Conservation (phyloP, 2,797 vertebrate species). For the Cyclura pinguis region DNA sequence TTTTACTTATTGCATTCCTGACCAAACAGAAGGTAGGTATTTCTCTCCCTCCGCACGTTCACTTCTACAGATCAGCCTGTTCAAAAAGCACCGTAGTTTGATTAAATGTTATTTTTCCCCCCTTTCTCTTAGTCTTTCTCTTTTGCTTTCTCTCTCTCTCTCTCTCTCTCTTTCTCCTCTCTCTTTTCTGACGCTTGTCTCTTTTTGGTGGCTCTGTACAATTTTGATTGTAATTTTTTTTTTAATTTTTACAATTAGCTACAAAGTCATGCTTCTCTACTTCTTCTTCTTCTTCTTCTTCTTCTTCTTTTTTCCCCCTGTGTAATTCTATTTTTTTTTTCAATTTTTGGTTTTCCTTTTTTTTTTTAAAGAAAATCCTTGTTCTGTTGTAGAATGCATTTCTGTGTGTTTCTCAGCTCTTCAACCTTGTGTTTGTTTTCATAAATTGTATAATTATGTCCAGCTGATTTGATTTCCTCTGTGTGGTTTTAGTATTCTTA, state of each 20-base stretch:
- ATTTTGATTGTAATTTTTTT: conserved; percentile 77
- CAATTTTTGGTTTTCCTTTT: conserved; percentile 38
- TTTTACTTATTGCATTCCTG: conserved; percentile 97
- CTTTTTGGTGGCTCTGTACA: conserved; percentile 79
- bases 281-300: conserved; percentile 23
- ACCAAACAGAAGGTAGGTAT: conserved; percentile 99
- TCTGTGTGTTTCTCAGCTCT: conserved; percentile 89
- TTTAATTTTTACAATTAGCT: conserved; percentile 78
- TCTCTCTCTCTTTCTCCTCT: conserved; percentile 56
- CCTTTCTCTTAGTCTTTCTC: conserved; percentile 57
- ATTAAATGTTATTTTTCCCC: conserved; percentile 89
- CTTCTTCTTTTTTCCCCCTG: conserved; percentile 77
- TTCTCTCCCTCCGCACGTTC: conserved; percentile 94
- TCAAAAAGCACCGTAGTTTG: conserved; percentile 96
- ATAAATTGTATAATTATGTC: conserved; percentile 58
- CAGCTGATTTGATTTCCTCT: conserved; percentile 60
- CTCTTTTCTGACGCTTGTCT: conserved; percentile 70
- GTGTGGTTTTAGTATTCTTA: conserved; percentile 39
- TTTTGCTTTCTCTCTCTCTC: conserved; percentile 59
- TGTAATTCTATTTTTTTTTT: conserved; percentile 78
- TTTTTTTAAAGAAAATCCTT: conserved; percentile 65
- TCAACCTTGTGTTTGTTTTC: conserved; percentile 70
- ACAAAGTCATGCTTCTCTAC: conserved; percentile 76
- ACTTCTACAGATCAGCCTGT: conserved; percentile 99
- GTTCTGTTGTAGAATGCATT: conserved; percentile 90